Evolutionary conservation across 2,888 invertebrate species (phyloP).

Genomic region (Epirrhoe alternata): DNA sequence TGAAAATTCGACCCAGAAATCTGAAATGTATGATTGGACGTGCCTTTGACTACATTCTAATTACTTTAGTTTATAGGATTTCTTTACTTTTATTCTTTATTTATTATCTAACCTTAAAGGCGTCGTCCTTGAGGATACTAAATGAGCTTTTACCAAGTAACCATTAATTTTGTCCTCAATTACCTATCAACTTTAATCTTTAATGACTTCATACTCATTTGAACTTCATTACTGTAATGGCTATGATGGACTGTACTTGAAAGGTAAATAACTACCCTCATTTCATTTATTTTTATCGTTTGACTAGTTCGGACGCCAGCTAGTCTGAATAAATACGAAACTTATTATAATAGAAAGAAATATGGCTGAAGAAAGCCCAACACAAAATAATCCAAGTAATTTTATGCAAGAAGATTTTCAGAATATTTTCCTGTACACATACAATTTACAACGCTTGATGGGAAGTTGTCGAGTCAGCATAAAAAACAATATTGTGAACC

Average conservation of each 20-base stretch:
- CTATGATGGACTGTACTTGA: not conserved
- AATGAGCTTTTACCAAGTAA: not conserved
- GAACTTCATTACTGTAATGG: not conserved
- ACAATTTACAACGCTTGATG: slow-evolving; percentile 53
- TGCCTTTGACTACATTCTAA: no score
- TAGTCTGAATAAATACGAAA: not conserved
- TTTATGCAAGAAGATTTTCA: slow-evolving; percentile 60
- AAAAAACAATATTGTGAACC: slow-evolving; percentile 57
- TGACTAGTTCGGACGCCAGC: not conserved
- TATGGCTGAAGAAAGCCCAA: slow-evolving; percentile 28
- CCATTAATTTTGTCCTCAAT: not conserved
- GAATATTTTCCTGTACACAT: slow-evolving; percentile 51
- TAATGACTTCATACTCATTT: slow-evolving; percentile 2
- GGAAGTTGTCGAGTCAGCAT: slow-evolving; percentile 61
- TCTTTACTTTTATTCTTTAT: no score
- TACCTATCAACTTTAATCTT: slow-evolving; percentile 7
- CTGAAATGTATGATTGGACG: no score
- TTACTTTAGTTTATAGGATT: no score
- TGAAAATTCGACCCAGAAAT: no score
- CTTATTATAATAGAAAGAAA: not conserved
- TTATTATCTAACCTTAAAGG: no score
- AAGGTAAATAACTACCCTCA: not conserved
- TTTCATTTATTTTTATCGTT: not conserved
- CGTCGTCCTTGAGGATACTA: no score
- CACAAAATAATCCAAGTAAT: slow-evolving; percentile 61